Evolutionary conservation across 2,113 vertebrate species (phyloP), one percentile per base, ranked within the genome.

Genomic region (Plecotus auritus): DNA sequence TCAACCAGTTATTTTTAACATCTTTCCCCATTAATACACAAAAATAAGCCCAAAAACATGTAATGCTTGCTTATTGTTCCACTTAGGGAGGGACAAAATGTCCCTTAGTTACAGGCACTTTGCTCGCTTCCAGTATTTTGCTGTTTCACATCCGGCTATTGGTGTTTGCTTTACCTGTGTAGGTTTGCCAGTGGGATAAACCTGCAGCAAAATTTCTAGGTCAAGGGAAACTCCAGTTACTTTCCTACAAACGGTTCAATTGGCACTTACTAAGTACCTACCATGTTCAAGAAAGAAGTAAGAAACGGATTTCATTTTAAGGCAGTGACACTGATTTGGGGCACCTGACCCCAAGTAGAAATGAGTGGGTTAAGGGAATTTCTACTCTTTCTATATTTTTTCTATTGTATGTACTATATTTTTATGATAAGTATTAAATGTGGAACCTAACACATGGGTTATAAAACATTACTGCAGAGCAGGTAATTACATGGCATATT

Each of bases 401-500:
- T 47, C n/a, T 49, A 23, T 42, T 72, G 45, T 56, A 45, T 86
- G 51, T 56, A 56, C 45, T 42, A 51, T 49, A 76, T 76, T 61
- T 73, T 96, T 28, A 64, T 67, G 64, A 92, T 10, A 90, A 93
- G 7, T 8, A 9, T 16, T 92, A 83, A 96, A 56, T 61, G 56
- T 93, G 56, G 8, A 90, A 51, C 35, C 22, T 77, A 94, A 91
- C 51, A 83, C 18, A 47, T 26, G 18, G 61, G 16, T 92, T 94
- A 85, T 88, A 80, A 93, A 93, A 76, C 70, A 90, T 85, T 73
- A 72, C 56, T 66, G 61, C 40, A 74, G 54, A 95, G 87, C 56
- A 74, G 76, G 69, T 61, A 93, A 93, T 95, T 88, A 76, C 20
- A 85, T 67, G 84, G 51, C 28, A 74, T 85, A 90, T 85, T 93